Conservation (phyloP, 2,888 invertebrate genomes). For the Agrochola litura region DNA sequence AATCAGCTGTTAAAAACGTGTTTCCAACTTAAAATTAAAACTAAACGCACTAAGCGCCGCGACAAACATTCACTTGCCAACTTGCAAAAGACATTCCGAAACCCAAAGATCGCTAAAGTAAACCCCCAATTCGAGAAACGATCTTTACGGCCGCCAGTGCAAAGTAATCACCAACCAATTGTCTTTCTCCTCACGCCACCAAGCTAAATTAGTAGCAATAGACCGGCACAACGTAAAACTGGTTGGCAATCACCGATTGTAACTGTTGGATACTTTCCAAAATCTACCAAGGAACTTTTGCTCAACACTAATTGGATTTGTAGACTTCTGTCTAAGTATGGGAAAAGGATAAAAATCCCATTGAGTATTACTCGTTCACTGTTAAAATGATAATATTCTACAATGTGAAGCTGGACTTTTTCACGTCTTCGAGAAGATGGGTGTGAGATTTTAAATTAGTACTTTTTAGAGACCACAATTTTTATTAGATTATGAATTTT, state of each 20-base stretch:
- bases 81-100: constrained; percentile 24
- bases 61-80: not conserved
- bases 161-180: constrained; percentile 75
- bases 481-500: not conserved
- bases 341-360: constrained; percentile 64
- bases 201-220: constrained; percentile 79
- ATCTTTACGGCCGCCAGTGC: constrained; percentile 53
- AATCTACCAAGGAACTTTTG: constrained; percentile 81
- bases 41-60: not conserved
- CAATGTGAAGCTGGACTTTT: not conserved
- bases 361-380: not conserved
- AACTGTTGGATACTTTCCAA: constrained; percentile 84
- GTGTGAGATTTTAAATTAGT: not conserved
- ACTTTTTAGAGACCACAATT: too few species aligned
- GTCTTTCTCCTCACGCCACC: constrained; percentile 74
- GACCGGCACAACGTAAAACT: constrained; percentile 71
- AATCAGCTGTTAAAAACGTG: not conserved
- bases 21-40: not conserved
- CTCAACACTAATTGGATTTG: constrained; percentile 87
- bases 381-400: not conserved
- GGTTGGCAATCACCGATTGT: constrained; percentile 81
- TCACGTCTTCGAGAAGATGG: too few species aligned
- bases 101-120: constrained; percentile 22
- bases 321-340: constrained; percentile 69
- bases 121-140: constrained; percentile 48